phyloP scores from a whole-genome alignment of 2,113 vertebrate genomes.

The Tachysurus vachellii region DNA sequence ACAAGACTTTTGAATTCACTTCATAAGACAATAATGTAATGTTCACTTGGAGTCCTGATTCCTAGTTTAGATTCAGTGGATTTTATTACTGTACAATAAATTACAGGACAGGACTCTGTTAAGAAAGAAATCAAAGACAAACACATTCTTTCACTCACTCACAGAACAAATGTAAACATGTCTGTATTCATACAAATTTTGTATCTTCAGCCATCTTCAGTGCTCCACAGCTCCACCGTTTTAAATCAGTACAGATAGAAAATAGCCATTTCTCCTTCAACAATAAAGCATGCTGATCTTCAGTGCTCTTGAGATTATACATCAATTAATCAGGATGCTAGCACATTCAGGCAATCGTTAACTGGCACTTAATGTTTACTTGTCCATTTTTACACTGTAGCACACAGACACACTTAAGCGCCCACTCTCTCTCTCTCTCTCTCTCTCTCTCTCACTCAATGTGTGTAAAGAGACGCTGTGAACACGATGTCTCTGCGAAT shows the following conservation, averaged over 20 bases:
- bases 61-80: slow-evolving; percentile 8
- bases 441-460: slow-evolving; percentile 68
- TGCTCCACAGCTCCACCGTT: not conserved
- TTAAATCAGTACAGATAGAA: not conserved
- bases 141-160: slow-evolving; percentile 41
- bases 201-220: not conserved
- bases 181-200: not conserved
- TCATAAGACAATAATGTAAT: not conserved
- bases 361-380: not conserved
- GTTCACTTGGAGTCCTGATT: not conserved
- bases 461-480: slow-evolving; percentile 89
- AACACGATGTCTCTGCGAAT: slow-evolving; percentile 92
- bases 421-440: slow-evolving; percentile 46
- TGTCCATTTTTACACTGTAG: not conserved
- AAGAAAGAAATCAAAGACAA: too few relatives aligned
- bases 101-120: slow-evolving; percentile 58
- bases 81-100: slow-evolving; percentile 70
- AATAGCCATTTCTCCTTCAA: not conserved
- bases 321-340: not conserved
- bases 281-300: not conserved
- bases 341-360: slow-evolving; percentile 9
- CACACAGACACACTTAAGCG: not conserved
- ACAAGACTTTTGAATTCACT: not conserved
- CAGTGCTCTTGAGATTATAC: not conserved
- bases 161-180: slow-evolving; percentile 36